These are phyloP conservation scores for Zeugodacus cucurbitae DNA, from an alignment of 1,140 invertebrate species.

Conservation along the genomic window DNA sequence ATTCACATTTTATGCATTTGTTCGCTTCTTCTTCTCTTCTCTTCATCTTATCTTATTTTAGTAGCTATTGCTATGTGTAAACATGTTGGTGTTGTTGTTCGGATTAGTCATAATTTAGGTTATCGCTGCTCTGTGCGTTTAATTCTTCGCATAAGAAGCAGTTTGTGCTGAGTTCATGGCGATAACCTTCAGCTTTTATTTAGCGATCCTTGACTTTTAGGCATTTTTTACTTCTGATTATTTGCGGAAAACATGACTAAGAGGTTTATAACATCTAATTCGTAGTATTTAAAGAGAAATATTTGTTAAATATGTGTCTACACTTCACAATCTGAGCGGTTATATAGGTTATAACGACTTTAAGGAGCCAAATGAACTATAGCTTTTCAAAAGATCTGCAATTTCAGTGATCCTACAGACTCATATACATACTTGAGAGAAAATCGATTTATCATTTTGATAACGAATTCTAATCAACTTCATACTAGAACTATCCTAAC, in stretches of 20 bases:
- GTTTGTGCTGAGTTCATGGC: neutral
- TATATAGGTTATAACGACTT: no score
- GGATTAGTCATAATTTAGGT: slow-evolving; percentile 26
- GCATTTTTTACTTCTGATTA: neutral
- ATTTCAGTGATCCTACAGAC: no score
- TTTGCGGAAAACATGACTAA: neutral
- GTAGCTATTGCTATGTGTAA: neutral
- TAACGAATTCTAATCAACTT: no score
- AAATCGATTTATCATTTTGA: no score
- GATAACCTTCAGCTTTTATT: neutral
- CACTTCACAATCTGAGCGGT: no score
- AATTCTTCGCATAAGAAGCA: neutral
- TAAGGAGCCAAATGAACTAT: no score
- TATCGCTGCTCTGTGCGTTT: neutral
- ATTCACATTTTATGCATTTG: neutral
- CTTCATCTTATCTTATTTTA: neutral
- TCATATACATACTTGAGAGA: no score
- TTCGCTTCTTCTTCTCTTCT: neutral
- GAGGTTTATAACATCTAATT: neutral
- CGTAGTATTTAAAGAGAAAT: no score
- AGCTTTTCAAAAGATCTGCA: no score
- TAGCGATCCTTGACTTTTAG: neutral
- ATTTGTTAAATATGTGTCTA: no score
- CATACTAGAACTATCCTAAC: no score
- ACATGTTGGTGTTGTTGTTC: neutral